Conservation (phyloP, 2,888 invertebrate genomes). For the Agrilus cyanescens region DNA sequence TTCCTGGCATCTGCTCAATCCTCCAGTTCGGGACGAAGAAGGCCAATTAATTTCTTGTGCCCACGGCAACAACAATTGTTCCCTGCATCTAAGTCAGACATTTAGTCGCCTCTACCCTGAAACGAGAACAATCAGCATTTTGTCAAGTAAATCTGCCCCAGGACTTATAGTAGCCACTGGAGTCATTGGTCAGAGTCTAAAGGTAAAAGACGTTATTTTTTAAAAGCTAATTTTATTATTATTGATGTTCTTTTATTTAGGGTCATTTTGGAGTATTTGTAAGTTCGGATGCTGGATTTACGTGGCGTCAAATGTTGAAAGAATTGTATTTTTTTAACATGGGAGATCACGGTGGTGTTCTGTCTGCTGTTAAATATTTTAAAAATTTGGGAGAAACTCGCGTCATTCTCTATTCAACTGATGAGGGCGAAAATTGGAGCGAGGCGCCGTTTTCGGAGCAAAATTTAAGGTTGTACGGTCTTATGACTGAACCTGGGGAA, state of each 20-base stretch:
- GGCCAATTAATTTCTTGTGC: constrained; percentile 57
- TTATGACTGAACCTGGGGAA: constrained; percentile 91
- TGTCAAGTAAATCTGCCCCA: constrained; percentile 78
- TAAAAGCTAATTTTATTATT: not conserved
- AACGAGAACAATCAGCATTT: constrained; percentile 66
- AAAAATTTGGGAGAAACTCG: constrained; percentile 65
- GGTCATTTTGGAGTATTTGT: constrained; percentile 71
- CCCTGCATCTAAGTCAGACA: constrained; percentile 77
- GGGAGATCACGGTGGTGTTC: constrained; percentile 82
- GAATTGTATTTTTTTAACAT: constrained; percentile 78
- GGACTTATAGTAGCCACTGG: constrained; percentile 83
- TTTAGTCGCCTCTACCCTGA: constrained; percentile 74
- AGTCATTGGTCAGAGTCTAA: constrained; percentile 62
- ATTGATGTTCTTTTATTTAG: constrained; percentile 14
- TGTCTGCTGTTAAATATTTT: constrained; percentile 76
- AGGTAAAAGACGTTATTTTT: constrained; percentile 25
- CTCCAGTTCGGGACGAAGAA: constrained; percentile 57
- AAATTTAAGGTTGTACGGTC: constrained; percentile 72
- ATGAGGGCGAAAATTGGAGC: constrained; percentile 77
- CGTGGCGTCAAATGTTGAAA: constrained; percentile 62
- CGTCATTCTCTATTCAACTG: constrained; percentile 70
- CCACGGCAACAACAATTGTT: constrained; percentile 60
- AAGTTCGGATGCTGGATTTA: constrained; percentile 69
- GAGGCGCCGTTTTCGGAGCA: constrained; percentile 55
- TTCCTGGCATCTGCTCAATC: constrained; percentile 64